A percentile compares a stretch with the other conserved stretches of the same genome.
phyloP scores from a whole-genome alignment of 2,888 invertebrate genomes.

The Aphrophora alni region DNA sequence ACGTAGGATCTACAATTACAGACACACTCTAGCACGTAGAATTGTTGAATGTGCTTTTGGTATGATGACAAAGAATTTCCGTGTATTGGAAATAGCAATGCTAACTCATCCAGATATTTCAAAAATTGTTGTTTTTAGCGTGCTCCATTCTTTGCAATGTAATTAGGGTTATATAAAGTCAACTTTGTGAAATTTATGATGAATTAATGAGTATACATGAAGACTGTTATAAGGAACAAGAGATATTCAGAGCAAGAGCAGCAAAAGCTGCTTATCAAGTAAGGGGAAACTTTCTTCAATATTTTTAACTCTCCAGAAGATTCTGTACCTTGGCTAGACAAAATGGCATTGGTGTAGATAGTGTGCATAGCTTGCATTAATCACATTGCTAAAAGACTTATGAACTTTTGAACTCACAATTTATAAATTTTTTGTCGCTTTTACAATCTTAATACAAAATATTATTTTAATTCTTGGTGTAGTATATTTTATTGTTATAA shows the following conservation, averaged over 20 bases:
- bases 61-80: constrained; percentile 26
- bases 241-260: constrained; percentile 4
- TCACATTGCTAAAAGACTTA: too few relatives aligned
- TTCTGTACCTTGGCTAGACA: constrained; percentile 26
- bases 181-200: constrained; percentile 2
- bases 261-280: constrained; percentile 26
- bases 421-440: too few relatives aligned
- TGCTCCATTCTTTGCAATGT: constrained; percentile 30
- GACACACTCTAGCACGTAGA: constrained; percentile 27
- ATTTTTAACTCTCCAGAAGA: constrained; percentile 21
- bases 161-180: constrained; percentile 18
- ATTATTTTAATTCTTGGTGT: too few relatives aligned
- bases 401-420: too few relatives aligned
- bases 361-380: too few relatives aligned
- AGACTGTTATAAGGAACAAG: background rate
- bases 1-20: constrained; percentile 28
- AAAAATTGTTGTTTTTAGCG: constrained; percentile 20
- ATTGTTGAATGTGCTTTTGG: constrained; percentile 34
- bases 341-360: background rate
- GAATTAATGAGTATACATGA: constrained; percentile 20
- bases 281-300: constrained; percentile 10
- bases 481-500: too few relatives aligned
- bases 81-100: constrained; percentile 15
- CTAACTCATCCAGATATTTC: constrained; percentile 16
- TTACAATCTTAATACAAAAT: too few relatives aligned